phyloP scores from a whole-genome alignment of 2,113 vertebrate species.

The Columba janthina region DNA sequence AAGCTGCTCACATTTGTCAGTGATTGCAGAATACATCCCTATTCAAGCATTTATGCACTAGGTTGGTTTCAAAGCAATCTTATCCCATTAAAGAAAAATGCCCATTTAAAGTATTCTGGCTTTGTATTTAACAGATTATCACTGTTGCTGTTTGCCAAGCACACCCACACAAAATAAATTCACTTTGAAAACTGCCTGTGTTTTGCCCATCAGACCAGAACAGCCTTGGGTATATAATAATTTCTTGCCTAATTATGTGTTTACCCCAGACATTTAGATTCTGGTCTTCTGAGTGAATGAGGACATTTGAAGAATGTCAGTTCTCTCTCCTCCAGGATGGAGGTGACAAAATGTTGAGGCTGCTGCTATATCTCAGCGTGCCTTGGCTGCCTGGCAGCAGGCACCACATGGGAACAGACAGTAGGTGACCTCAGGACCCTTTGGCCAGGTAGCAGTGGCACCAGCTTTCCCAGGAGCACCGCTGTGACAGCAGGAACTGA shows the following conservation, averaged over 20 bases:
- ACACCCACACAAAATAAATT: constrained; percentile 26
- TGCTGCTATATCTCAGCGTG: neutral
- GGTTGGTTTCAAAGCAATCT: constrained; percentile 22
- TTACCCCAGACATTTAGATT: constrained; percentile 36
- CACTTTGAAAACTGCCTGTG: constrained; percentile 32
- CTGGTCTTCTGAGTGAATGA: constrained; percentile 13
- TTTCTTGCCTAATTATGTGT: constrained; percentile 6
- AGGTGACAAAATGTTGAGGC: neutral
- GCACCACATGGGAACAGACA: rapidly evolving
- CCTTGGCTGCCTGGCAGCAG: rapidly evolving
- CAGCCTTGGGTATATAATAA: constrained; percentile 14
- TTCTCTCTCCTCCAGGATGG: neutral
- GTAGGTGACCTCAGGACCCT: neutral
- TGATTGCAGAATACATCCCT: constrained; percentile 9
- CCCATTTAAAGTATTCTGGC: constrained; percentile 14
- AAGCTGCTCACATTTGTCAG: neutral
- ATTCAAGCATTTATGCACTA: constrained; percentile 20
- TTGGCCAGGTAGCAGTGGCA: neutral
- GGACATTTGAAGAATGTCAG: neutral
- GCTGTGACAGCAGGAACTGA: neutral
- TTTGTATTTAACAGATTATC: constrained; percentile 56
- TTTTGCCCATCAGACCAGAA: constrained; percentile 38
- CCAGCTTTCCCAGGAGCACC: neutral
- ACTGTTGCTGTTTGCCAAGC: constrained; percentile 9
- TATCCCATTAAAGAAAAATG: constrained; percentile 41